phyloP scores from a whole-genome alignment of 2,113 vertebrate species.

The Callipepla squamata region DNA sequence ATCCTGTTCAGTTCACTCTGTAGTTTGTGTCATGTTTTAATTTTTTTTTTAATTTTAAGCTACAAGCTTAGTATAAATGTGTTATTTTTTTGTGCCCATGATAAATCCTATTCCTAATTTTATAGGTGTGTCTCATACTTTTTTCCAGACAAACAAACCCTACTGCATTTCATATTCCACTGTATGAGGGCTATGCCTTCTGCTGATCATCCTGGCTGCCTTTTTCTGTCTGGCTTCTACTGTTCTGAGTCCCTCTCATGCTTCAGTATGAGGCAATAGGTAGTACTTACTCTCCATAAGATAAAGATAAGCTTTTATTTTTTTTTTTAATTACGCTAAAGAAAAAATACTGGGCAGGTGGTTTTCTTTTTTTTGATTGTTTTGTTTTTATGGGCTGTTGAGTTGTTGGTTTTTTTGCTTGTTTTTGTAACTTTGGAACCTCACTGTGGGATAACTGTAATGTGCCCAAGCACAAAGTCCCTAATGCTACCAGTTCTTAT shows the following conservation, averaged over 20 bases:
- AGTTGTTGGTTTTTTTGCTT: neutral
- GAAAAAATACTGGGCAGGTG: no score
- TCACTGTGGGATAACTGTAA: neutral
- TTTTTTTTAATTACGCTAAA: neutral
- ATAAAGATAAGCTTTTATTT: neutral
- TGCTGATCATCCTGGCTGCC: neutral
- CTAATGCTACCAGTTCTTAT: neutral
- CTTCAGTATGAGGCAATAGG: neutral
- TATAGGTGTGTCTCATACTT: neutral
- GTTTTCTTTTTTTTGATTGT: no score
- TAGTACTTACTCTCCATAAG: neutral
- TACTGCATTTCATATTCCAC: neutral
- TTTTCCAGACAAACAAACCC: neutral
- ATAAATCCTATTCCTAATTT: fast-evolving
- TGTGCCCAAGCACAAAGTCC: neutral
- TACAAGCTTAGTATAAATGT: neutral
- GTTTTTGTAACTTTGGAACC: neutral
- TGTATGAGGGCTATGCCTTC: neutral
- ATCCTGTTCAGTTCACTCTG: neutral
- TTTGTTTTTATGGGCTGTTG: no score
- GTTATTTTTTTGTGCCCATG: neutral
- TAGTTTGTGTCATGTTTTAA: neutral
- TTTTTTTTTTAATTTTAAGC: neutral
- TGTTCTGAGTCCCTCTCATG: fast-evolving
- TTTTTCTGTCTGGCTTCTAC: neutral